A percentile compares a stretch with the other conserved stretches of the same genome.
These are phyloP conservation scores for Diglossa brunneiventris DNA, from an alignment of 2,113 vertebrate genomes.

Conservation along the genomic window DNA sequence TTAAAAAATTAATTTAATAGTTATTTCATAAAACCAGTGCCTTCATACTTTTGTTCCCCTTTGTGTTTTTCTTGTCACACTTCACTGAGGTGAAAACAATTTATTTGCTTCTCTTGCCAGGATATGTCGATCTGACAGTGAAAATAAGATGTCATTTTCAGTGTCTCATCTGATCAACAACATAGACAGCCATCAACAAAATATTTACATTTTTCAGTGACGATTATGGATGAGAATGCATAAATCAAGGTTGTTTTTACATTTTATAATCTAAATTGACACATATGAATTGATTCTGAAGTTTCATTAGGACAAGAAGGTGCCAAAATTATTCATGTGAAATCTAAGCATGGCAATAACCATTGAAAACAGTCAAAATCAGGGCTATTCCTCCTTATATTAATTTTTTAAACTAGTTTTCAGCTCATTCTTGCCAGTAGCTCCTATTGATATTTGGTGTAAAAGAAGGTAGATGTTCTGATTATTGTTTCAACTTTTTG, in stretches of 20 bases:
- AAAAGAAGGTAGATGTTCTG: not conserved
- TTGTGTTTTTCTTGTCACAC: not conserved
- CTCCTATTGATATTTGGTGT: fast-evolving
- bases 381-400: not conserved
- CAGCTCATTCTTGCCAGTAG: not conserved
- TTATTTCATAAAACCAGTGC: not conserved
- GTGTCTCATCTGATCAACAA: conserved; percentile 31
- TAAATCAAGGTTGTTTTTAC: conserved; percentile 27
- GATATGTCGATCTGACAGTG: not conserved
- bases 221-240: conserved; percentile 52
- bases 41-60: not conserved
- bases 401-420: not conserved
- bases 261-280: conserved; percentile 26
- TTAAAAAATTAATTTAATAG: not conserved
- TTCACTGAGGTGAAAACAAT: conserved; percentile 14
- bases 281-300: not conserved
- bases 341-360: not conserved
- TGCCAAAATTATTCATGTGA: not conserved
- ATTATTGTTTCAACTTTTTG: not conserved
- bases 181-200: conserved; percentile 49
- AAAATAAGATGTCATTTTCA: conserved; percentile 48
- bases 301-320: not conserved
- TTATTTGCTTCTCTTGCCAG: not conserved
- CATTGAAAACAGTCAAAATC: not conserved
- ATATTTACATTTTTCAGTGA: conserved; percentile 43